phyloP scores from a whole-genome alignment of 2,888 invertebrate species.

The Criorhina ranunculi region DNA sequence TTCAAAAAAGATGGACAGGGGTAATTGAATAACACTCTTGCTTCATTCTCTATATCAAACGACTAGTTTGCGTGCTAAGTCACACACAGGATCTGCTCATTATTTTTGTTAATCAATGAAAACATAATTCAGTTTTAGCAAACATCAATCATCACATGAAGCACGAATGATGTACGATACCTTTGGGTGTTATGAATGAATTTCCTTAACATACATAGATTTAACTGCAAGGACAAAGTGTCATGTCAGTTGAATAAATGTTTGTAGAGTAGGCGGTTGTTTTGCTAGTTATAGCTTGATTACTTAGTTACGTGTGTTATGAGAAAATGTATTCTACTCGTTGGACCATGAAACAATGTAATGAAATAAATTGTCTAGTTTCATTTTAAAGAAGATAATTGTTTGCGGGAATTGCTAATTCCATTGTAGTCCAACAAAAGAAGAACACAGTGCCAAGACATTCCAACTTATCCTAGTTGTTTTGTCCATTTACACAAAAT shows the following conservation, averaged over 20 bases:
- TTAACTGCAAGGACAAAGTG: not conserved
- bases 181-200: slow-evolving; percentile 6
- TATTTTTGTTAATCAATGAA: slow-evolving; percentile 28
- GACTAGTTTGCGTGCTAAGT: slow-evolving; percentile 35
- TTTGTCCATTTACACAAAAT: no score
- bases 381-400: no score
- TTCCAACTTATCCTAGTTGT: no score
- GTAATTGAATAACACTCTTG: slow-evolving; percentile 32
- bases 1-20: slow-evolving; percentile 21
- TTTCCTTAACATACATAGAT: not conserved
- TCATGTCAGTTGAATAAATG: not conserved
- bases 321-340: not conserved
- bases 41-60: not conserved
- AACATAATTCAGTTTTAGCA: slow-evolving; percentile 17
- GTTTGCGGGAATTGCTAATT: no score
- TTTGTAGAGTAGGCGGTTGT: not conserved
- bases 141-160: slow-evolving; percentile 9
- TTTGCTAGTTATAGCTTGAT: not conserved
- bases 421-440: no score
- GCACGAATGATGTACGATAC: not conserved
- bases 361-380: no score
- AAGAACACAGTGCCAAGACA: no score
- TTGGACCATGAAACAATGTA: no score
- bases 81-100: slow-evolving; percentile 85
- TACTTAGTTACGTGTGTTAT: not conserved